phyloP scores from a whole-genome alignment of 2,888 invertebrate species.

The Cryptocephalus moraei region DNA sequence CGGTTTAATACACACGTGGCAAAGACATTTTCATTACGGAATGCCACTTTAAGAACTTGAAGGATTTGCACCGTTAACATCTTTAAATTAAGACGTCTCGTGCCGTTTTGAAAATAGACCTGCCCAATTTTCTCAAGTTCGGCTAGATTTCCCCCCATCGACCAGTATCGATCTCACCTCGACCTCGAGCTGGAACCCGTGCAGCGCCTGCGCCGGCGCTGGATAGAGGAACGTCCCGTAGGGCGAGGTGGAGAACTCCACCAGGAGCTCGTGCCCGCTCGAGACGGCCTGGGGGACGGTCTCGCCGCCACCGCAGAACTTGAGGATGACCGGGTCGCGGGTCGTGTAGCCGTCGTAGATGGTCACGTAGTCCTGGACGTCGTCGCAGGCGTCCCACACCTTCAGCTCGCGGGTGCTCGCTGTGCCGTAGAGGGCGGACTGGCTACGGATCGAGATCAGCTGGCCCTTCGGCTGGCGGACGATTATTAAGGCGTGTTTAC shows the following conservation, averaged over 20 bases:
- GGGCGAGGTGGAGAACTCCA: constrained; percentile 83
- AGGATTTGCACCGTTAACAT: too few relatives aligned
- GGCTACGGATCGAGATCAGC: constrained; percentile 72
- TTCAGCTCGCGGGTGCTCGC: constrained; percentile 40
- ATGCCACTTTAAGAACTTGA: too few relatives aligned
- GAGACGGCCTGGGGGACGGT: constrained; percentile 77
- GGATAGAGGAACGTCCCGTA: constrained; percentile 82
- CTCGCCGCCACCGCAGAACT: constrained; percentile 85
- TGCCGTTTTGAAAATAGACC: too few relatives aligned
- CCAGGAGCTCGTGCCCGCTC: constrained; percentile 78
- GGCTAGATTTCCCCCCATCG: too few relatives aligned
- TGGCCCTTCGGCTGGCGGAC: constrained; percentile 79
- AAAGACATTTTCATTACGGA: too few relatives aligned
- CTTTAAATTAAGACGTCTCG: too few relatives aligned
- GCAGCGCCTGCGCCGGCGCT: constrained; percentile 63
- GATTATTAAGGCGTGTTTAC: constrained; percentile 79
- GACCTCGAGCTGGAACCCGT: constrained; percentile 84
- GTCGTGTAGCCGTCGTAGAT: constrained; percentile 84
- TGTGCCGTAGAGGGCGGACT: constrained; percentile 55
- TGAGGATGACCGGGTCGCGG: constrained; percentile 74
- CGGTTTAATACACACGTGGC: too few relatives aligned
- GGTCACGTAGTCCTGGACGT: constrained; percentile 76
- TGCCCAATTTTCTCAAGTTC: too few relatives aligned
- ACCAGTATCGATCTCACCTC: constrained; percentile 37
- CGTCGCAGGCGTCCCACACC: constrained; percentile 79